Evolutionary conservation across 1,140 invertebrate species (phyloP).

Genomic region (Bacillus rossius): DNA sequence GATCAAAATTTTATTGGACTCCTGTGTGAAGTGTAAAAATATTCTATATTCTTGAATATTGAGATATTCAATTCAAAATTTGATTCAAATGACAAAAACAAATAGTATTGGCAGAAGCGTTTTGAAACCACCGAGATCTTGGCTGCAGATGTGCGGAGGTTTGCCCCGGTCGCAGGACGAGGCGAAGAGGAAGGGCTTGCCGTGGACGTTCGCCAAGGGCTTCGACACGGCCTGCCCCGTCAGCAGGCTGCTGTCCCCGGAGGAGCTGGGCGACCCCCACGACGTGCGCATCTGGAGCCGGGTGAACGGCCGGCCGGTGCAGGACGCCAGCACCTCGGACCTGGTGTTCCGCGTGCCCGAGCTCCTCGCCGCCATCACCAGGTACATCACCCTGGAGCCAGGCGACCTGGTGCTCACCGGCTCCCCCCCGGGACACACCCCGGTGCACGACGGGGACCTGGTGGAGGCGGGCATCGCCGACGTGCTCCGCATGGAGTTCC

Average conservation of each 20-base stretch:
- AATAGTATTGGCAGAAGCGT: too few relatives aligned
- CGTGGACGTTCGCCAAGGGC: constrained; percentile 74
- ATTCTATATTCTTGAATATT: too few relatives aligned
- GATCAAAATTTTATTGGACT: too few relatives aligned
- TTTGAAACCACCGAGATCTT: too few relatives aligned
- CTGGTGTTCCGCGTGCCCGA: constrained; percentile 64
- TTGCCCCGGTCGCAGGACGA: constrained; percentile 50
- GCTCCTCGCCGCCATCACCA: constrained; percentile 62
- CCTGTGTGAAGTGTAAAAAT: too few relatives aligned
- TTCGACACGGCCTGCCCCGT: constrained; percentile 80
- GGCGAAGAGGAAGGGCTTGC: constrained; percentile 58
- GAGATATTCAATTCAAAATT: too few relatives aligned
- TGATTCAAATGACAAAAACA: too few relatives aligned
- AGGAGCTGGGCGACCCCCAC: constrained; percentile 56
- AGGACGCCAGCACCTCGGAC: constrained; percentile 58
- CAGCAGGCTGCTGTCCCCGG: constrained; percentile 56
- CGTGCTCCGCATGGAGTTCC: not conserved
- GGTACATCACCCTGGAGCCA: constrained; percentile 65
- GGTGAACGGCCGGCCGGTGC: constrained; percentile 52
- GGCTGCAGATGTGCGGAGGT: too few relatives aligned
- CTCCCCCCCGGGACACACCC: constrained; percentile 64
- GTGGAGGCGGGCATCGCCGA: constrained; percentile 54
- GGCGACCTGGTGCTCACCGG: constrained; percentile 76
- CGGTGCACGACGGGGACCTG: constrained; percentile 59
- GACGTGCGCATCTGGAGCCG: constrained; percentile 58